Percentiles rank a stretch among this genome's conserved stretches.
phyloP scores from a whole-genome alignment of 2,797 vertebrate species.

The Anguilla anguilla region DNA sequence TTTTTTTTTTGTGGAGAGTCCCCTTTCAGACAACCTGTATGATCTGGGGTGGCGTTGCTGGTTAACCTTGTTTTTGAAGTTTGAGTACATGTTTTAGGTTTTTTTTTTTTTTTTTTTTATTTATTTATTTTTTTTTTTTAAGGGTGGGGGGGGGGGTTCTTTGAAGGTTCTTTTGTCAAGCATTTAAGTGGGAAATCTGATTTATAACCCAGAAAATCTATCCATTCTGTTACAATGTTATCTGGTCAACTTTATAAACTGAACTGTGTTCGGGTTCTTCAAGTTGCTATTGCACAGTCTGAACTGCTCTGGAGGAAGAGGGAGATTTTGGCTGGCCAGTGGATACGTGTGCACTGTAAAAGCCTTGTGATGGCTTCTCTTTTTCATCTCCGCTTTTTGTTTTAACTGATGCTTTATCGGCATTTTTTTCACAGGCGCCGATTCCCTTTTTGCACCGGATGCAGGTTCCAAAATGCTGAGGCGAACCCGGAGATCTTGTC shows the following conservation, averaged over 20 bases:
- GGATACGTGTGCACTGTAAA: background rate
- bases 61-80: constrained; percentile 25
- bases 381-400: background rate
- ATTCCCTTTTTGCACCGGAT: constrained; percentile 40
- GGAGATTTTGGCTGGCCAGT: background rate
- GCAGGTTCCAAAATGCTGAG: constrained; percentile 32
- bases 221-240: background rate
- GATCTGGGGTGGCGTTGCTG: constrained; percentile 12
- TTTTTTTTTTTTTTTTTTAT: background rate
- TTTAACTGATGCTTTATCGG: background rate
- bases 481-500: constrained; percentile 39
- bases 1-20: background rate
- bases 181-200: background rate
- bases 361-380: background rate
- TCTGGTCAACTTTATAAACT: background rate
- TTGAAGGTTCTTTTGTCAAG: background rate
- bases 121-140: background rate
- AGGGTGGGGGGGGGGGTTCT: no score
- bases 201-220: background rate
- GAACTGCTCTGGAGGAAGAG: background rate
- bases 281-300: background rate
- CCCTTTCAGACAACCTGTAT: background rate
- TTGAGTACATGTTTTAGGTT: background rate
- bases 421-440: constrained; percentile 22
- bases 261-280: background rate